Evolutionary conservation across 2,888 invertebrate genomes (phyloP).

Genomic region (Harmothoe impar): DNA sequence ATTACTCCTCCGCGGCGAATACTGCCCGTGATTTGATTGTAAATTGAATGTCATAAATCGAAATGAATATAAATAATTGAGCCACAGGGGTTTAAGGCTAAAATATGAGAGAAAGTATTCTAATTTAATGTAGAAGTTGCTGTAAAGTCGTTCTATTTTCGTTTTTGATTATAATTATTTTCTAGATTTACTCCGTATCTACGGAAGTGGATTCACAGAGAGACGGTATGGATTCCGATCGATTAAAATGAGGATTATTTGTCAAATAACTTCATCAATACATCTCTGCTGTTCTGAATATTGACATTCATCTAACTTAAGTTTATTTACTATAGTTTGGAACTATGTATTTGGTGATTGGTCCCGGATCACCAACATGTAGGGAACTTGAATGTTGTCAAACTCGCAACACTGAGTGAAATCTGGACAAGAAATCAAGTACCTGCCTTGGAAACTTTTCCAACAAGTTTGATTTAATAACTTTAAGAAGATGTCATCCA

Average conservation of each 20-base stretch:
- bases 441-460: conserved; percentile 51
- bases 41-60: too few species aligned
- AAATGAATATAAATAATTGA: neutral
- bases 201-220: conserved; percentile 42
- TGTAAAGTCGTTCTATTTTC: too few species aligned
- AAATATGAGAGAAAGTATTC: neutral
- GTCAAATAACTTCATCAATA: neutral
- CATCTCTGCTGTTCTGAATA: neutral
- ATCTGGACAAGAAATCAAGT: conserved; percentile 14
- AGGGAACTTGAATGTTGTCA: conserved; percentile 46
- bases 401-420: conserved; percentile 1
- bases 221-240: conserved; percentile 61
- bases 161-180: too few species aligned
- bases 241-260: conserved; percentile 61
- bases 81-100: neutral
- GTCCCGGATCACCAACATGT: neutral
- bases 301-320: neutral
- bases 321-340: neutral
- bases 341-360: conserved; percentile 2
- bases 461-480: conserved; percentile 17
- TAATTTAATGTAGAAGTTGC: too few species aligned
- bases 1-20: neutral
- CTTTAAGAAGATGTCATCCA: conserved; percentile 60
- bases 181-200: conserved; percentile 17
- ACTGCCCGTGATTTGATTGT: neutral